Conservation (phyloP, 2,113 vertebrate species). For the Philantomba maxwellii region DNA sequence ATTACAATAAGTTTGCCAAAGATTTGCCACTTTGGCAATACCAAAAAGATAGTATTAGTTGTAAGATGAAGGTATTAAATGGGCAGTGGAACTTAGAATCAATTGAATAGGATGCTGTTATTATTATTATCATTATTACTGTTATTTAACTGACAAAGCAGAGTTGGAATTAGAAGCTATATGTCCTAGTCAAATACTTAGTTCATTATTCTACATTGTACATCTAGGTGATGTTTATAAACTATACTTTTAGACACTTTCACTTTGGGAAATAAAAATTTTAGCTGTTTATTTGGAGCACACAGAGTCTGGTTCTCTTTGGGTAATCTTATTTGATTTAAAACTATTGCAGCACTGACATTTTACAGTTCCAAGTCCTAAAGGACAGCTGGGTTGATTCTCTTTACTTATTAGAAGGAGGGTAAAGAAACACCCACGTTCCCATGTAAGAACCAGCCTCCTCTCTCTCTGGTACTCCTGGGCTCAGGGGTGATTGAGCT, state of each 20-base stretch:
- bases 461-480: accelerated
- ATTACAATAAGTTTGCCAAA: neutral
- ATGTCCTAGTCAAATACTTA: neutral
- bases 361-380: neutral
- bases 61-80: neutral
- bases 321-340: neutral
- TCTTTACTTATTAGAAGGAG: neutral
- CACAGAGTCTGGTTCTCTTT: neutral
- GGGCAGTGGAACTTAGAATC: neutral
- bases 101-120: neutral
- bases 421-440: neutral
- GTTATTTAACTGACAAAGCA: neutral
- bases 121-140: neutral
- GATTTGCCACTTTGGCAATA: too few species aligned
- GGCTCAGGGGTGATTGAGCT: accelerated
- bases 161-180: neutral
- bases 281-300: neutral
- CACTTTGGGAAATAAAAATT: neutral
- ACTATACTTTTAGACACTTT: neutral
- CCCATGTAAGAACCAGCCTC: accelerated
- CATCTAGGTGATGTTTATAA: neutral
- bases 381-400: neutral
- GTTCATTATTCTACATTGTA: neutral
- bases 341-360: neutral
- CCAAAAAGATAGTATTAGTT: neutral